Base-by-base conservation (phyloP, 2,113 vertebrate species). In the Labeo rohita region DNA sequence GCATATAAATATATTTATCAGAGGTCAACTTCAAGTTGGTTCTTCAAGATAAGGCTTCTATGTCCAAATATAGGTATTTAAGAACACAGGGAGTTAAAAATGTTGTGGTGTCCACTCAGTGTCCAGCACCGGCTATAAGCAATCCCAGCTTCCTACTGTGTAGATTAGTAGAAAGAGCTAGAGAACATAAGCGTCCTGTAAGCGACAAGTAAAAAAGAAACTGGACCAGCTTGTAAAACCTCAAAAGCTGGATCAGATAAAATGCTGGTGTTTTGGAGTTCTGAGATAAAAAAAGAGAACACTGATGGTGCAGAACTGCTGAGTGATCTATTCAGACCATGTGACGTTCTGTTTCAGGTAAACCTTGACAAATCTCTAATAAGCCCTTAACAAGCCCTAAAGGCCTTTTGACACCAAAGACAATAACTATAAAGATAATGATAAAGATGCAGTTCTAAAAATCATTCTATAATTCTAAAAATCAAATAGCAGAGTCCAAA, bases 331-430 rank as follows among this genome's bases (percentile, higher is more conserved):
- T 91, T 94, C 91, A 87, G 77, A 91, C 92, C 68, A 21, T 84
- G 87, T 76, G 90, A 92, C 92, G 91, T 94, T 93, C 91, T 89
- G 93, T 93, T 93, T 92, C 92, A 92, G 95, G 93, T 90, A 89
- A 92, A 93, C 89, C 89, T 91, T 86, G 66, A 88, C 92, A 94
- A 94, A 95, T 92, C 94, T 88, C 86, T 89, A 23, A 86, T 94
- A 94, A 95, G 92, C 92, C 86, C 89, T 90, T 93, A 91, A 94
- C 91, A 89, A 93, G 90, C 90, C 86, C 86, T 89, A 39, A 39
- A 39, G 39, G 39, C 39, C 39, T 2, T 39, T 39, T 39, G 3
- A 39, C 39, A 39, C 39, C 39, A 39, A 39, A 2, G 39, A 5
- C 5, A 2, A 39, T 39, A 39, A 39, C 39, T 39, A 39, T 39